These are phyloP conservation scores for Aurelia aurita DNA, from an alignment of 30 jellyfish, hydroid and myxozoan genomes.

Conservation along the genomic window DNA sequence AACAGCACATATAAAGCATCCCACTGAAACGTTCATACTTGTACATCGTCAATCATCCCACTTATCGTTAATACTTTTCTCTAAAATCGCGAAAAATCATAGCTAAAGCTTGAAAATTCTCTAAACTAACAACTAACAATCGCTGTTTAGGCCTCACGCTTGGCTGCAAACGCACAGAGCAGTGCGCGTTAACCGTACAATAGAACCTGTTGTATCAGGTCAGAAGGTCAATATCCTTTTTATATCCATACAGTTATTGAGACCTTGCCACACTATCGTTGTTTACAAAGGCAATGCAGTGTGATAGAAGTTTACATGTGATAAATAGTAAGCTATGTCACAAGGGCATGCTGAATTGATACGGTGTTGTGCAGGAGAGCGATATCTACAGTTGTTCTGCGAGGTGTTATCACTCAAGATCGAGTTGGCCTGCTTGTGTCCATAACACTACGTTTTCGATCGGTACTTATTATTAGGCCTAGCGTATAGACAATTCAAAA, in stretches of 20 bases:
- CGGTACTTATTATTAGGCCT: no score
- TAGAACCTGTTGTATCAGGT: conserved; percentile 51
- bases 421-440: no score
- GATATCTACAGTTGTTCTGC: no score
- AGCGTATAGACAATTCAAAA: no score
- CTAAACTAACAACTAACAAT: conserved; percentile 30
- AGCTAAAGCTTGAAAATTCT: neutral
- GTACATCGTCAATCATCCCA: conserved; percentile 27
- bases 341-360: no score
- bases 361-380: no score
- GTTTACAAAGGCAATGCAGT: neutral
- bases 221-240: conserved; percentile 69
- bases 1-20: conserved; percentile 28
- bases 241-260: conserved; percentile 2
- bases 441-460: no score
- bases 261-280: neutral
- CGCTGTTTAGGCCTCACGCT: conserved; percentile 44
- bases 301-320: conserved; percentile 2
- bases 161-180: conserved; percentile 52
- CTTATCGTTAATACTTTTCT: neutral
- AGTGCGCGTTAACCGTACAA: conserved; percentile 50
- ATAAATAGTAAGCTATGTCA: neutral
- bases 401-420: no score
- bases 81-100: neutral
- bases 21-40: conserved; percentile 35